Conservation (phyloP, 2,888 invertebrate genomes). For the Trachelus iudaicus region DNA sequence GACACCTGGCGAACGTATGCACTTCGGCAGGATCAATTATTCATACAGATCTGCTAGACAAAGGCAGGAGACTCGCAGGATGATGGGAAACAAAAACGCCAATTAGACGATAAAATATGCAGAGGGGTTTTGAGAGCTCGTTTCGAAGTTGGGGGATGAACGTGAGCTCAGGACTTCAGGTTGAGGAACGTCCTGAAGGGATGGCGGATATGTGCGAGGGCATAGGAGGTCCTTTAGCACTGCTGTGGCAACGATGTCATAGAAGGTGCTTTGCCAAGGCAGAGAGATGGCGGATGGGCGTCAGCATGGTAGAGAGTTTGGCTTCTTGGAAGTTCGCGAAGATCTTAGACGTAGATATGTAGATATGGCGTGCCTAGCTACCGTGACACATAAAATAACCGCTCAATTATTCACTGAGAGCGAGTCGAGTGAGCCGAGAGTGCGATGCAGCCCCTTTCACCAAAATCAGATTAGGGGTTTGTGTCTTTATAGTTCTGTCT, state of each 20-base stretch:
- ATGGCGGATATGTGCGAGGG: not conserved
- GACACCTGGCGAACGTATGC: slow-evolving; percentile 12
- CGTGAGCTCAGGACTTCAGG: not conserved
- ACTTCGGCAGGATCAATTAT: slow-evolving; percentile 15
- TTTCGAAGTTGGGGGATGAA: slow-evolving; percentile 17
- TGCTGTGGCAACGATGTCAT: not conserved
- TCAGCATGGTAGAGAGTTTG: not conserved
- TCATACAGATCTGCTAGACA: slow-evolving; percentile 2
- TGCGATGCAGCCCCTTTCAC: slow-evolving; percentile 11
- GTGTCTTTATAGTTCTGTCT: slow-evolving; percentile 6
- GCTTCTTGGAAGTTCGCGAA: slow-evolving; percentile 13
- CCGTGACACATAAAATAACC: slow-evolving; percentile 23
- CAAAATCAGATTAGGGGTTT: slow-evolving; percentile 16
- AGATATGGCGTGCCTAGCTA: slow-evolving; percentile 23
- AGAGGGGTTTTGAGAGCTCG: slow-evolving; percentile 18
- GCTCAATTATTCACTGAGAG: slow-evolving; percentile 22
- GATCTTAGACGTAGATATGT: slow-evolving; percentile 15
- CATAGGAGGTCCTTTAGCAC: not conserved
- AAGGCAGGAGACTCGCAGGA: slow-evolving; percentile 1
- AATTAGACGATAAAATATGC: slow-evolving; percentile 24
- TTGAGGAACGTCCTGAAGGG: not conserved
- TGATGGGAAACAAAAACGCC: slow-evolving; percentile 19
- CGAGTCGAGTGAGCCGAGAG: slow-evolving; percentile 17
- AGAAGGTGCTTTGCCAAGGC: not conserved
- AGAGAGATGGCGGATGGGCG: not conserved